Evolutionary conservation across 2,113 vertebrate species (phyloP).

Genomic region (Brachionichthys hirsutus): DNA sequence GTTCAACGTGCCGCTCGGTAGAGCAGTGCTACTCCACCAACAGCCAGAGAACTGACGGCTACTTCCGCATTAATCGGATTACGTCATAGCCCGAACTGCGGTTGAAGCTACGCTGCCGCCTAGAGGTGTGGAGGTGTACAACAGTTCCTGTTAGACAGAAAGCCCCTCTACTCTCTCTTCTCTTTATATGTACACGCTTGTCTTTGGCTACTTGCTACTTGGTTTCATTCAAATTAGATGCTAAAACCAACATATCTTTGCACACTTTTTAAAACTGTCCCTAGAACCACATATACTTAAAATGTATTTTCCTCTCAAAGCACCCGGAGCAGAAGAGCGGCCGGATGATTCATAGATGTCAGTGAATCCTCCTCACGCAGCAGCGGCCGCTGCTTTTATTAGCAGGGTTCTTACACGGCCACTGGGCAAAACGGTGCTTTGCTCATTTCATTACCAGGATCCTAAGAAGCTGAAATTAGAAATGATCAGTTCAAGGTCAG

Average conservation of each 20-base stretch:
- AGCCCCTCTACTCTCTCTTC: too few relatives aligned
- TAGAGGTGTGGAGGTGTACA: conserved; percentile 18
- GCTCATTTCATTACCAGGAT: background rate
- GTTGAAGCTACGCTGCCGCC: conserved; percentile 11
- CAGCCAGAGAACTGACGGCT: background rate
- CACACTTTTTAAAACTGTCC: background rate
- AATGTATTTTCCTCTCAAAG: background rate
- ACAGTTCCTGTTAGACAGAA: too few relatives aligned
- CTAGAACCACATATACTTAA: background rate
- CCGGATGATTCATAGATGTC: conserved; percentile 20
- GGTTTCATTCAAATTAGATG: too few relatives aligned
- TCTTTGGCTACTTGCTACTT: too few relatives aligned
- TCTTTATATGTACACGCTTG: too few relatives aligned
- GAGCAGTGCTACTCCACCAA: too few relatives aligned
- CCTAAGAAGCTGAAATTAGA: background rate
- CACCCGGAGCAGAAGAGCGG: conserved; percentile 2
- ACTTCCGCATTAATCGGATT: conserved; percentile 10
- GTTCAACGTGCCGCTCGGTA: too few relatives aligned
- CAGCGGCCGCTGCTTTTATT: too few relatives aligned
- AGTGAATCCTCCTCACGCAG: background rate
- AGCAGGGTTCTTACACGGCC: background rate
- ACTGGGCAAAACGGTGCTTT: background rate
- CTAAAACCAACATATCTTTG: background rate
- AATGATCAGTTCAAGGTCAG: background rate
- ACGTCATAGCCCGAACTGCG: background rate